Evolutionary conservation across 2,888 invertebrate genomes (phyloP), one percentile per base, ranked within the genome.

Genomic region (Drosophila colorata): DNA sequence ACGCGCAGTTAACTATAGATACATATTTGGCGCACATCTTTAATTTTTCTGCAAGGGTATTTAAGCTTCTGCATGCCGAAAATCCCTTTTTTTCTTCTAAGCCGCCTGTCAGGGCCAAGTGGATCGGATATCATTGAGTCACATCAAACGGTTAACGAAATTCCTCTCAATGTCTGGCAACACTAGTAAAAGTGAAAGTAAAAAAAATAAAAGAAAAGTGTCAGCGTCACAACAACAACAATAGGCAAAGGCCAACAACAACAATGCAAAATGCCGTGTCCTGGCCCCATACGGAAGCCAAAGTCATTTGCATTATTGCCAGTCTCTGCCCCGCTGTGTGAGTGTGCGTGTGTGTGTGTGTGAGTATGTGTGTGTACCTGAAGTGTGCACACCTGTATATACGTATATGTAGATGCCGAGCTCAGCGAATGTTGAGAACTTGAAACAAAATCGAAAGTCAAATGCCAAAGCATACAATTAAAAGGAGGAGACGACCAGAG

Each of bases 221-320:
- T 74, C 78, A 59, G 69, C 57, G 51, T 69, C 69, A 75, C 74
- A 61, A 67, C 41, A 69, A 47, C 28, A 69, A 47, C 8, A 28
- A 28, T 28, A 28, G 28, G 38, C 69, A 56, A 52, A 37, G 14
- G 49, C 58, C 55, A 68, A 44, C 44, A 46, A 31, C 28, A 31
- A 18, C 40, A 55, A 68, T 43, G 49, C 43, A 35, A 55, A 65
- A 69, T 44, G 55, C 43, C 47, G 33, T 49, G 38, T 47, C 33
- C 49, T 46, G 51, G 51, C 16, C 49, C 56, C 70, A 78, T 67
- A 72, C 81, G 80, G 74, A 83, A 80, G 84, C 72, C 58, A 75
- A 81, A 87, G 77, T 77, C 87, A 88, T 86, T 88, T 88, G 87
- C 89, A 88, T 86, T 88, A 88, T 79, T 84, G 69, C 74, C 66